A percentile compares a stretch with the other conserved stretches of the same genome.
These are phyloP conservation scores for Apamea epomidion DNA, from an alignment of 2,888 invertebrate genomes.

Conservation along the genomic window DNA sequence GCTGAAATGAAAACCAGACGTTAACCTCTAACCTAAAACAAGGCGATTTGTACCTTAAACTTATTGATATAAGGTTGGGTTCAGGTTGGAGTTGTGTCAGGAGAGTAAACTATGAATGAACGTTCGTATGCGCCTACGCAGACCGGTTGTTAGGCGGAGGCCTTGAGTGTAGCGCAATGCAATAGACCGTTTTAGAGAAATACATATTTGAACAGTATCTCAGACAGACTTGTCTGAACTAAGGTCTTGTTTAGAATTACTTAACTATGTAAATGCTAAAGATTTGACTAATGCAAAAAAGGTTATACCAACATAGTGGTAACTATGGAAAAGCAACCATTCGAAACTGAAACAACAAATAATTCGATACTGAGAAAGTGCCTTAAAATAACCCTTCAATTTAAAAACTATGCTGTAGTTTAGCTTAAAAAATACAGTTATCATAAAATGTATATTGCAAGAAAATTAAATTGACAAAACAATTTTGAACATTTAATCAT, in stretches of 20 bases:
- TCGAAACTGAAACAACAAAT: too few relatives aligned
- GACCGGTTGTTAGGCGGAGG: constrained; percentile 48
- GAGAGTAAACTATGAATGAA: constrained; percentile 73
- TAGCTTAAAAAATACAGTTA: background rate
- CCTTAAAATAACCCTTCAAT: too few relatives aligned
- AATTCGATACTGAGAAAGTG: too few relatives aligned
- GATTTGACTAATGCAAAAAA: background rate
- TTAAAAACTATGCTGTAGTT: background rate
- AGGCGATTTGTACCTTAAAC: background rate
- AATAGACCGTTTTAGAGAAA: constrained; percentile 52
- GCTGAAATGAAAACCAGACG: constrained; percentile 34
- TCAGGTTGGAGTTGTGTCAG: constrained; percentile 28
- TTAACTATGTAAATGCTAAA: background rate
- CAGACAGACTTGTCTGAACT: constrained; percentile 19
- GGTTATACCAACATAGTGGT: too few relatives aligned
- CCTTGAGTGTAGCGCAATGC: constrained; percentile 58
- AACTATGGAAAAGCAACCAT: too few relatives aligned
- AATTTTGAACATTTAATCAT: background rate
- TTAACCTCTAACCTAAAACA: constrained; percentile 40
- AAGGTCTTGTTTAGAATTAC: constrained; percentile 19
- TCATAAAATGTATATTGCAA: background rate
- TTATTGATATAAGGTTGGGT: background rate
- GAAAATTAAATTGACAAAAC: background rate
- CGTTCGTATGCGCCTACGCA: constrained; percentile 75
- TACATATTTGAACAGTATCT: constrained; percentile 38